These are phyloP conservation scores for Gnathonemus echidnorhynchus DNA, from an alignment of 2,113 vertebrate species.

Conservation along the genomic window DNA sequence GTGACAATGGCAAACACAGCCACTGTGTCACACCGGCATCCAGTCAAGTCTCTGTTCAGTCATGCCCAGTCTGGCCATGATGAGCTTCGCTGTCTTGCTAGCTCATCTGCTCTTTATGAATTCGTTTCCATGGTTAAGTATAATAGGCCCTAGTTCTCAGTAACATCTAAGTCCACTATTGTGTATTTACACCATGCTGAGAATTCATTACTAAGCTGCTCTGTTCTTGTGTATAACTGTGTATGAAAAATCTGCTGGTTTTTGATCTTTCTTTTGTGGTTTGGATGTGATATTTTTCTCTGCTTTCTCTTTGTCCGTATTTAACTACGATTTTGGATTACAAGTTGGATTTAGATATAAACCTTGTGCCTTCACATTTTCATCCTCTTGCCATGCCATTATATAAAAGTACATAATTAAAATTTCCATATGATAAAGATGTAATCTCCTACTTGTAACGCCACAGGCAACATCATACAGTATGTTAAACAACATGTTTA, in stretches of 20 bases:
- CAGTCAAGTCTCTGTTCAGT: neutral
- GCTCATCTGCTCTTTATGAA: neutral
- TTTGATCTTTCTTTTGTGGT: neutral
- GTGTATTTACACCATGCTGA: neutral
- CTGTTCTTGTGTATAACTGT: neutral
- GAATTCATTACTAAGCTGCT: neutral
- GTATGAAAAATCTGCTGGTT: neutral
- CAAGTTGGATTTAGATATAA: neutral
- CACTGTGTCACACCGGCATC: neutral
- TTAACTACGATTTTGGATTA: neutral
- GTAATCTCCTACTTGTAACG: neutral
- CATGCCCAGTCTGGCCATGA: neutral
- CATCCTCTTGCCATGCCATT: neutral
- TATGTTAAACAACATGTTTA: neutral
- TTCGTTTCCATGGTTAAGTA: neutral
- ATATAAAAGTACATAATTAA: neutral
- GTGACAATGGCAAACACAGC: neutral
- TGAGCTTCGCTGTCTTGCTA: neutral
- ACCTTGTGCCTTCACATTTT: neutral
- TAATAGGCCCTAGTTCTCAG: neutral
- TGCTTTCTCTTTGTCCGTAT: neutral
- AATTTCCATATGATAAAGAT: neutral
- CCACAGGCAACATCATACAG: neutral
- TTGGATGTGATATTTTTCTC: neutral
- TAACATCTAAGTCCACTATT: neutral